These are phyloP conservation scores for Camelus bactrianus DNA, from an alignment of 2,113 vertebrate species.

Conservation along the genomic window DNA sequence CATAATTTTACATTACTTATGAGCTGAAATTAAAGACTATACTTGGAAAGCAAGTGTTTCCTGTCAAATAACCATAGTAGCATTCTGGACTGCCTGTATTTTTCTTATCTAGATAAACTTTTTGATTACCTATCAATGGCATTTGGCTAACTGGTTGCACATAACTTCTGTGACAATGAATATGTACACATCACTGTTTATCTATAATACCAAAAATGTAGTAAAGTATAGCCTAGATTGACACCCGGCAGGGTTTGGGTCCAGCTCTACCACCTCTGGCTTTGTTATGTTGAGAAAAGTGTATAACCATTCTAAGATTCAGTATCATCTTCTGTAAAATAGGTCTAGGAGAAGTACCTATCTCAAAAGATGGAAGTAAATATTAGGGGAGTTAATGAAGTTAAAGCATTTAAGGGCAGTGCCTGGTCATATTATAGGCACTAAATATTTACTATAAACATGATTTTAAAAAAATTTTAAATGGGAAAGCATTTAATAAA, in stretches of 20 bases:
- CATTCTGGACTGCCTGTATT: background rate
- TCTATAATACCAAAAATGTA: background rate
- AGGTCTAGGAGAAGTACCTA: background rate
- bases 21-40: conserved; percentile 11
- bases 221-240: background rate
- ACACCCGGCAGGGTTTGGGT: background rate
- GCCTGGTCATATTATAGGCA: background rate
- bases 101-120: background rate
- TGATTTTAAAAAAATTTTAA: conserved; percentile 35
- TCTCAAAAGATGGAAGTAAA: background rate
- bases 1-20: background rate
- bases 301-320: background rate
- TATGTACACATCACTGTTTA: background rate
- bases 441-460: background rate
- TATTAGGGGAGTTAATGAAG: background rate
- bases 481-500: background rate
- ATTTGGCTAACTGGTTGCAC: background rate
- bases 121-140: background rate
- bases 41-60: background rate
- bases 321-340: background rate
- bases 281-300: background rate
- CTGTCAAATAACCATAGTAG: background rate
- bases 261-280: background rate
- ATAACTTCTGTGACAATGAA: background rate
- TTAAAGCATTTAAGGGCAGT: background rate